Base-by-base conservation (phyloP, 2,113 vertebrate genomes). In the Blennius ocellaris region DNA sequence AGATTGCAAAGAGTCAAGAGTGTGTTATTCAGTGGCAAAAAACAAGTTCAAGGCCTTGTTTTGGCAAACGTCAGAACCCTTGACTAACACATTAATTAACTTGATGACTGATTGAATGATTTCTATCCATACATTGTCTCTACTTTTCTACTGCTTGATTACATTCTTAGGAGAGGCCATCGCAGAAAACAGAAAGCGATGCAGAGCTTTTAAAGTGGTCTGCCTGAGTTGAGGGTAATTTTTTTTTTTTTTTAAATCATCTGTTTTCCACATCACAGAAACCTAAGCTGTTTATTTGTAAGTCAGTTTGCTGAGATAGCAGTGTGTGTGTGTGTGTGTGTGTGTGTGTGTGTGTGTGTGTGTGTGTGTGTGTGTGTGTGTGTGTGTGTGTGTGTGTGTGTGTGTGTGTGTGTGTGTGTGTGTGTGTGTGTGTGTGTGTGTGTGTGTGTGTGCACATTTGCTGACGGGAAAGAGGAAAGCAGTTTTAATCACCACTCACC, bases 401-500 rank as follows among this genome's bases (percentile, higher is more conserved):
- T 49, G 56, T 38, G 47, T 16, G 58, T 39, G 69, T 50, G 36
- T 56, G 56, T 11, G 51, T 44, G 64, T 45, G 57, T 41, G 40
- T 65, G 69, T 69, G 45, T 61, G 53, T 68, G 65, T 59, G 64
- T 69, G 60, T 49, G 56, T 38, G 47, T 16, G 58, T 39, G 69
- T 50, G 36, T 56, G 56, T 11, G 51, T 44, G 64, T 45, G 57
- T 41, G 40, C 62, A 41, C n/a, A n/a, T 84, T 58, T 86, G 86
- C 90, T 91, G 91, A 92, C 90, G 69, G 90, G 58, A 73, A 74
- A 64, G 65, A 78, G 78, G 78, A 80, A 84, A 80, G 82, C 62
- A 55, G 83, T 90, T 90, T 91, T 92, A 93, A 91, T 93, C 92
- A 92, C 81, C 67, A 73, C 73, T 82, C 90, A 90, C 83, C 80